Percentiles rank a stretch among this genome's conserved stretches.
Conservation (phyloP, 2,888 invertebrate genomes). For the Nemurella pictetii region DNA sequence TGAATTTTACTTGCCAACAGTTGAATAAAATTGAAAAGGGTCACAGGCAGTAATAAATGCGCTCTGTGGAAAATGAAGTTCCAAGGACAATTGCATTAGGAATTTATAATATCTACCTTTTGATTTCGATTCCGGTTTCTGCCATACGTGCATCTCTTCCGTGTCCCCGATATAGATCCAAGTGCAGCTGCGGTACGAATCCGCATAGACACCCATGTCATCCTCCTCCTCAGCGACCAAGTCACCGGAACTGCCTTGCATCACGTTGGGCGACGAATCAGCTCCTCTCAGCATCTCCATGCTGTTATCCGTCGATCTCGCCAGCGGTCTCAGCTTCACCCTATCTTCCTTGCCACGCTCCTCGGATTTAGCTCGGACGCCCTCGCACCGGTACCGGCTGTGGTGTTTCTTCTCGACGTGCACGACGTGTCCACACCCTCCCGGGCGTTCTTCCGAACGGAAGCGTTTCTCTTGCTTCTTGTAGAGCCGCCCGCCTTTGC, state of each 20-base stretch:
- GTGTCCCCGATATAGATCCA: conserved; percentile 78
- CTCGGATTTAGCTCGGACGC: conserved; percentile 78
- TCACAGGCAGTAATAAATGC: no score
- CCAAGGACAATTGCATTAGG: no score
- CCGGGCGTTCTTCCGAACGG: conserved; percentile 71
- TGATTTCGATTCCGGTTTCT: conserved; percentile 53
- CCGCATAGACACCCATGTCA: conserved; percentile 67
- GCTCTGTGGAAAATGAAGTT: no score
- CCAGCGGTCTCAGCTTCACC: conserved; percentile 47
- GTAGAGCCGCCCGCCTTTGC: conserved; percentile 57
- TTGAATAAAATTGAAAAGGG: no score
- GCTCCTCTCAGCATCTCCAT: conserved; percentile 65
- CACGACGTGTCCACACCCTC: conserved; percentile 53
- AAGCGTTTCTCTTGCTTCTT: conserved; percentile 79
- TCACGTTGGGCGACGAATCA: conserved; percentile 67
- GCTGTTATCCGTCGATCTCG: conserved; percentile 73
- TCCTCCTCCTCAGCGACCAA: conserved; percentile 58
- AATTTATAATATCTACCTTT: conserved; percentile 19
- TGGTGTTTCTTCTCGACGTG: conserved; percentile 64
- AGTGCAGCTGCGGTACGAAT: conserved; percentile 69
- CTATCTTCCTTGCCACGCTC: conserved; percentile 68
- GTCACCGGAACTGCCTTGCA: conserved; percentile 35
- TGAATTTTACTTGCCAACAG: no score
- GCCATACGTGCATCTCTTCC: conserved; percentile 69
- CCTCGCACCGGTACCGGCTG: conserved; percentile 67